Evolutionary conservation across 2,888 invertebrate genomes (phyloP), one percentile per base, ranked within the genome.

Genomic region (Papilio demoleus): DNA sequence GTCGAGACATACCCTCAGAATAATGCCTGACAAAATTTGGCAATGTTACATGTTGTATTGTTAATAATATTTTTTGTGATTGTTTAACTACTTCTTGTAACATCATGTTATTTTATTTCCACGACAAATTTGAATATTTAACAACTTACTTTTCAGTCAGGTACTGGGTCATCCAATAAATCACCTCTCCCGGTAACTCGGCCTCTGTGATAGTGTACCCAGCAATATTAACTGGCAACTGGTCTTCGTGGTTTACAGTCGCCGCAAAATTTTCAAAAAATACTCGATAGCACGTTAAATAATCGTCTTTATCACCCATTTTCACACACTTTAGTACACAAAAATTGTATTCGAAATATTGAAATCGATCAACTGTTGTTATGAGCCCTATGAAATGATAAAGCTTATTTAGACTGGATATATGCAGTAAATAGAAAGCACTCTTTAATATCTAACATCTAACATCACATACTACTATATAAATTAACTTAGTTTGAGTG

Each of bases 161-260:
- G 89, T 96, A 96, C 84, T 96, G 96, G 67, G 95, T 93, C 62
- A 94, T 94, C 95, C 96, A 96, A 86, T 95, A 95, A 70, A 96
- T 93, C 72, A 96, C 94, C 84, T 96, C 96, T 59, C 96, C 96
- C 76, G 94, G 92, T 70, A 96, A 89, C 89, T 97, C 97, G 11
- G 93, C 87, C 76, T 95, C 94, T 53, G 94, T 93, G 77, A 96
- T 93, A 72, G 95, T 94, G 83, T 96, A 95, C 74, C 94, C 94
- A 74, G 94, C 94, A 70, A 96, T 94, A 81, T 95, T 94, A 60
- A 96, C 95, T 65, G 96, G 96, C 76, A 96, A 88, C 82, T 96
- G 96, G 85, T 96, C 96, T 75, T 94, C 93, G 1, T 95, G 95
- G 77, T 96, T 94, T 61, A 95, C 94, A 67, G 94, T 94, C 70